phyloP scores from a whole-genome alignment of 1,140 invertebrate genomes.

The Saccostrea glomerata region DNA sequence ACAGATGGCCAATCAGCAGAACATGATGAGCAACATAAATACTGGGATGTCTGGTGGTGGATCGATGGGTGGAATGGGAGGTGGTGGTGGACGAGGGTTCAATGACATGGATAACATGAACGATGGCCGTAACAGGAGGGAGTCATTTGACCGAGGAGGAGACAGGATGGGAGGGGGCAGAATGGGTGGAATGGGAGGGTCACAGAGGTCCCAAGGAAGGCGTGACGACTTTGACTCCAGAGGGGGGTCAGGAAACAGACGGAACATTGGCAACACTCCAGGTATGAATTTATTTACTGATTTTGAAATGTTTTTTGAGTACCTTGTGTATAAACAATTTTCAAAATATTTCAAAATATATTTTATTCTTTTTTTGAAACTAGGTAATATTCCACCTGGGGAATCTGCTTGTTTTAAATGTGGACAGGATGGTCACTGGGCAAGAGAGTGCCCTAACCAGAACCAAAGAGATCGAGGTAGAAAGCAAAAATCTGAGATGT shows the following conservation, averaged over 20 bases:
- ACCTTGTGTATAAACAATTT: background rate
- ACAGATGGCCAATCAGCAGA: conserved; percentile 30
- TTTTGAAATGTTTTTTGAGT: background rate
- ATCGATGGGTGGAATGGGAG: conserved; percentile 36
- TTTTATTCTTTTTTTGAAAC: background rate
- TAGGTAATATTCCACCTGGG: background rate
- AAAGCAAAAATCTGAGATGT: background rate
- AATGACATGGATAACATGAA: conserved; percentile 6
- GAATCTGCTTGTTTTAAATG: conserved; percentile 36
- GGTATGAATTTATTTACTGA: background rate
- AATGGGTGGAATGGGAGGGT: background rate
- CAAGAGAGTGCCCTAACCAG: conserved; percentile 31
- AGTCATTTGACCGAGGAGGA: background rate
- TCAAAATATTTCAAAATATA: background rate
- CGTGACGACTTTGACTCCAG: conserved; percentile 21
- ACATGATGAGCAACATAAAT: background rate
- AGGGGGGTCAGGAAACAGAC: background rate
- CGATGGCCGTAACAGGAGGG: background rate
- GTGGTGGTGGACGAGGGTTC: conserved; percentile 8
- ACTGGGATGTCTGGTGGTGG: conserved; percentile 14
- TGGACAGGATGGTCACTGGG: conserved; percentile 42
- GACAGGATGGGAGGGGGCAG: background rate
- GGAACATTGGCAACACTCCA: conserved; percentile 2
- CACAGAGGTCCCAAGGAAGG: background rate
- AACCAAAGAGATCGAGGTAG: background rate